phyloP scores from a whole-genome alignment of 2,113 vertebrate genomes.

The Mesocricetus auratus region DNA sequence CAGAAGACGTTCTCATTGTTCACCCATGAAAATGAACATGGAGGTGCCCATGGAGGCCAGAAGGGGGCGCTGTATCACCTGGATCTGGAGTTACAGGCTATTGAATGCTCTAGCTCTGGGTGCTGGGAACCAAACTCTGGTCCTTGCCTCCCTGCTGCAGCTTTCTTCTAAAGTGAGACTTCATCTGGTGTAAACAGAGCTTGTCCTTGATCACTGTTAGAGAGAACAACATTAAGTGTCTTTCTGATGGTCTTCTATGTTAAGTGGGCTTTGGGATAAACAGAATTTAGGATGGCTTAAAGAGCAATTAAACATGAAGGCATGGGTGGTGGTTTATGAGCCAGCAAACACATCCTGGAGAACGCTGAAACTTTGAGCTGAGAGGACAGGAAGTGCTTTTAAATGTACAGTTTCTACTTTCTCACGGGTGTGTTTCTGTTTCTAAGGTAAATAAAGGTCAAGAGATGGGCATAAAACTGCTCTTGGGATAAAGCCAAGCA shows the following conservation, averaged over 20 bases:
- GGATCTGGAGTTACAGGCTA: neutral
- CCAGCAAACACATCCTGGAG: conserved; percentile 20
- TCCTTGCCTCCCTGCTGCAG: neutral
- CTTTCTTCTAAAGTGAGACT: neutral
- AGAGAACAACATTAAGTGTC: conserved; percentile 1
- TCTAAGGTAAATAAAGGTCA: conserved; percentile 68
- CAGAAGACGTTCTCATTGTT: neutral
- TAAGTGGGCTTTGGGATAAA: neutral
- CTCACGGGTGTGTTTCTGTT: conserved; percentile 30
- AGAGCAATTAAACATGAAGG: conserved; percentile 36
- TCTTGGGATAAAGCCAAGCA: conserved; percentile 60
- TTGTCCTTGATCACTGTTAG: neutral
- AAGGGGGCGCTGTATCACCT: neutral
- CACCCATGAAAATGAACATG: neutral
- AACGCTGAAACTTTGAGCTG: conserved; percentile 3
- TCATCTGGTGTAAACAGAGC: neutral
- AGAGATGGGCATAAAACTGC: conserved; percentile 55
- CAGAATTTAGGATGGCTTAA: neutral
- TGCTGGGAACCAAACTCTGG: neutral
- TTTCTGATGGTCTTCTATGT: conserved; percentile 20
- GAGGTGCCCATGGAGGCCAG: neutral
- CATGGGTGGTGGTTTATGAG: conserved; percentile 28
- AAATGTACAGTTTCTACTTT: conserved; percentile 13
- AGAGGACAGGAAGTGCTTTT: neutral
- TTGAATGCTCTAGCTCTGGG: neutral